Evolutionary conservation across 2,113 vertebrate species (phyloP).

Genomic region (Solea senegalensis): DNA sequence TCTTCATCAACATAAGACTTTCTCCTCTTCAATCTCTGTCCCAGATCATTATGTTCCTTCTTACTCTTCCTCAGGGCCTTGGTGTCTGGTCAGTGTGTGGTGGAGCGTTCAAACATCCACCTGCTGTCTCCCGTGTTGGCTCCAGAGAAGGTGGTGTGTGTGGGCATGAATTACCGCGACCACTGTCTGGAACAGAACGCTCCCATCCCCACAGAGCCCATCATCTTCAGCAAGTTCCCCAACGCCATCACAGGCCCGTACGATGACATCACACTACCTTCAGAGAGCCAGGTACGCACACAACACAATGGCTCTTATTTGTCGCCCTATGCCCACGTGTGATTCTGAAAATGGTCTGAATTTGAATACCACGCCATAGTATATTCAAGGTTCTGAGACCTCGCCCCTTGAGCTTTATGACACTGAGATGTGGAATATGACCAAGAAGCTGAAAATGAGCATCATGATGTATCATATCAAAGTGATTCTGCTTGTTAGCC

Average conservation of each 20-base stretch:
- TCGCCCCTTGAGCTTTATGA: no score
- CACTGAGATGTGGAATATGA: no score
- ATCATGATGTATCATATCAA: no score
- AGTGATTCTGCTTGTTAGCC: no score
- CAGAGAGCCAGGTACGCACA: constrained; percentile 81
- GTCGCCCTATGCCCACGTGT: no score
- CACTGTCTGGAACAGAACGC: constrained; percentile 92
- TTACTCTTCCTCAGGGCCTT: constrained; percentile 78
- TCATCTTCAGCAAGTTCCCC: constrained; percentile 97
- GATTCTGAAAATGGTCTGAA: no score
- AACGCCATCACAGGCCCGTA: constrained; percentile 90
- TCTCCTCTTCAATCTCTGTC: not conserved
- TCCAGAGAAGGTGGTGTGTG: constrained; percentile 92
- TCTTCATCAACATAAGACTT: not conserved
- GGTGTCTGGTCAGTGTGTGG: constrained; percentile 72
- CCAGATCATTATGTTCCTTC: not conserved
- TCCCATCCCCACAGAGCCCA: constrained; percentile 86
- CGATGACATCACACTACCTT: constrained; percentile 84
- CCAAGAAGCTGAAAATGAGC: no score
- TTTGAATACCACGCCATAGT: no score
- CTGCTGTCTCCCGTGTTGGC: constrained; percentile 86
- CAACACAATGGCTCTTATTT: not conserved
- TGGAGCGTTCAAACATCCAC: constrained; percentile 69
- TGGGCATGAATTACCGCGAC: constrained; percentile 94
- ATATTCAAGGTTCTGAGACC: no score